Evolutionary conservation across 1,140 invertebrate species (phyloP), one percentile per base, ranked within the genome.

Genomic region (Procambarus virginalis): DNA sequence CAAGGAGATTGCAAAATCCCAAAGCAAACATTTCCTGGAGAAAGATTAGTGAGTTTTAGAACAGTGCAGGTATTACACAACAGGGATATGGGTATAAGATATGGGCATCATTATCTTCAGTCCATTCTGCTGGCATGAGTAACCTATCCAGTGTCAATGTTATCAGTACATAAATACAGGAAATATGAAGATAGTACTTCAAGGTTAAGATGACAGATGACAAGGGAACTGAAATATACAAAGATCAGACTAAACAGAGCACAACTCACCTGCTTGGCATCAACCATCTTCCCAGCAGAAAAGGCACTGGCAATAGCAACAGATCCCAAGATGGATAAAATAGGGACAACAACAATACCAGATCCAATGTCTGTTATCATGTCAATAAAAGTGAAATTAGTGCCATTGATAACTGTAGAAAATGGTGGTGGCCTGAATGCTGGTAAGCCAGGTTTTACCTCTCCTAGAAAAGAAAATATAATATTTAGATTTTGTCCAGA

Each of bases 1-100:
- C 98, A 14, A 98, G 93, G 60, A 99, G 95, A 93, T 99, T 99
- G 90, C 97, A 96, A 48, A 98, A 93, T 0, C 97, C 97, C 3
- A 98, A 94, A 0, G 97, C 97, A n/a, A 98, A 93, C 46, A 98
- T 94, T 93, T 98, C 97, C 93, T 97, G 96, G 0, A 97, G n/a
- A 34, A 34, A 34, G 34, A 34, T 34, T 34, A 34, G 34, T 34
- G 34, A 34, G 34, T 34, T 34, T 34, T 34, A 34, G 34, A 34
- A 1, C 34, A 34, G 34, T 34, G 34, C 34, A 34, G 34, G 34
- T 34, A 34, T 34, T 34, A 34, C 34, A 34, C 34, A 34, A 34
- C 34, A 34, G 34, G 34, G 34, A 34, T 34, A 34, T 34, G 34
- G 34, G 34, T 34, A 34, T 34, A 34, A 0, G 34, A 34, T 34